These are phyloP conservation scores for Poecilobothrus nobilitatus DNA, from an alignment of 2,888 invertebrate species.

Conservation along the genomic window DNA sequence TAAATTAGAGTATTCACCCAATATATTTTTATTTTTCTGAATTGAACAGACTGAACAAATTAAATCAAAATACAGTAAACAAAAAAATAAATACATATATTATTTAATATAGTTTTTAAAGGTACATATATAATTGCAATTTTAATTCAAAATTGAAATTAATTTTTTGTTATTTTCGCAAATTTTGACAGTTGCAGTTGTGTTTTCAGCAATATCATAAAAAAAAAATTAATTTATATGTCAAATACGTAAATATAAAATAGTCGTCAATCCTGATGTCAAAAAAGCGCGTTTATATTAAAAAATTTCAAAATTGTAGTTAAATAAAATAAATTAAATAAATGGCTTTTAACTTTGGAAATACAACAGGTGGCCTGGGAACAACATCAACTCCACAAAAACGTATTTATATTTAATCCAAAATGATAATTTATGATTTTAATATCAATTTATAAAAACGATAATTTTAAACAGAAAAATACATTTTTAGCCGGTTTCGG, in stretches of 20 bases:
- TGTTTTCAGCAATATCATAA: too few species aligned
- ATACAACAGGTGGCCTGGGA: constrained; percentile 43
- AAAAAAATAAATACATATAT: too few species aligned
- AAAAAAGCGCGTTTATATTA: not conserved
- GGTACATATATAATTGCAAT: too few species aligned
- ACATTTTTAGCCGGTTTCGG: constrained; percentile 48
- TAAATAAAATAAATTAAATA: constrained; percentile 8
- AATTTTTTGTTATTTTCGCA: too few species aligned
- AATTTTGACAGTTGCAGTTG: too few species aligned
- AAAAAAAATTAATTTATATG: not conserved
- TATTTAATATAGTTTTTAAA: too few species aligned
- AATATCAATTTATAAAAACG: not conserved
- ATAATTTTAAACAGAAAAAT: constrained; percentile 24
- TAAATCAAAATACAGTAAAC: too few species aligned
- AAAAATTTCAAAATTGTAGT: not conserved
- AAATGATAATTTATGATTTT: not conserved
- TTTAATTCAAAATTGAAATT: too few species aligned
- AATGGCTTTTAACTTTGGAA: constrained; percentile 43
- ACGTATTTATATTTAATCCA: constrained; percentile 43
- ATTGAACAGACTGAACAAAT: too few species aligned
- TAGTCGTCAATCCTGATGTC: not conserved
- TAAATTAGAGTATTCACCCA: too few species aligned
- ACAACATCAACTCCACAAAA: constrained; percentile 48
- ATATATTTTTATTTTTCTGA: too few species aligned
- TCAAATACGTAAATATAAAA: not conserved